Conservation (phyloP, 2,888 invertebrate species). For the Teleiodes luculella region DNA sequence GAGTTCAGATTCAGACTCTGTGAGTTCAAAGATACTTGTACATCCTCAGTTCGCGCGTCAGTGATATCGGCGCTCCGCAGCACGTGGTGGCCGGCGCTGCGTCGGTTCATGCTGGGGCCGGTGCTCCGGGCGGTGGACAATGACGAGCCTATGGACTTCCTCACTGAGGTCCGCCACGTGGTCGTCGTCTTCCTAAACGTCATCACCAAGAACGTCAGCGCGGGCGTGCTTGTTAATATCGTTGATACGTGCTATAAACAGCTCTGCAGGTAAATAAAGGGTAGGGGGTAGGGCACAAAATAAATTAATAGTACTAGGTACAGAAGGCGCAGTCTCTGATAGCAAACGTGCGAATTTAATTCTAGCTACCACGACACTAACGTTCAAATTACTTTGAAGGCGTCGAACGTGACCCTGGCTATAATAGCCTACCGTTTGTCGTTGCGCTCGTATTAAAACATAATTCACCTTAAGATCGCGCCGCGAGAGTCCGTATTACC, state of each 20-base stretch:
- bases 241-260: conserved; percentile 72
- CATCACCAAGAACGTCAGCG: conserved; percentile 57
- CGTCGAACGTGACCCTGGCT: too few species aligned
- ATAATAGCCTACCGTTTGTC: too few species aligned
- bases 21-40: neutral
- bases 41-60: conserved; percentile 46
- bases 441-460: too few species aligned
- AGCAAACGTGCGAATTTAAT: too few species aligned
- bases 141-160: conserved; percentile 83
- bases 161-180: conserved; percentile 85
- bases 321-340: too few species aligned
- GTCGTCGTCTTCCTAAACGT: conserved; percentile 84
- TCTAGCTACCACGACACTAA: too few species aligned
- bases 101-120: conserved; percentile 78
- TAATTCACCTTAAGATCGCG: too few species aligned
- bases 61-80: conserved; percentile 45
- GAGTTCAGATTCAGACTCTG: neutral
- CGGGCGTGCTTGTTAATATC: conserved; percentile 61
- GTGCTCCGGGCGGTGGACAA: conserved; percentile 81
- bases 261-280: conserved; percentile 40
- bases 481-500: too few species aligned
- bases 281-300: too few species aligned
- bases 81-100: conserved; percentile 59
- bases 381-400: too few species aligned
- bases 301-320: too few species aligned